Base-by-base conservation (phyloP, 2,113 vertebrate species). In the Nipponia nippon region DNA sequence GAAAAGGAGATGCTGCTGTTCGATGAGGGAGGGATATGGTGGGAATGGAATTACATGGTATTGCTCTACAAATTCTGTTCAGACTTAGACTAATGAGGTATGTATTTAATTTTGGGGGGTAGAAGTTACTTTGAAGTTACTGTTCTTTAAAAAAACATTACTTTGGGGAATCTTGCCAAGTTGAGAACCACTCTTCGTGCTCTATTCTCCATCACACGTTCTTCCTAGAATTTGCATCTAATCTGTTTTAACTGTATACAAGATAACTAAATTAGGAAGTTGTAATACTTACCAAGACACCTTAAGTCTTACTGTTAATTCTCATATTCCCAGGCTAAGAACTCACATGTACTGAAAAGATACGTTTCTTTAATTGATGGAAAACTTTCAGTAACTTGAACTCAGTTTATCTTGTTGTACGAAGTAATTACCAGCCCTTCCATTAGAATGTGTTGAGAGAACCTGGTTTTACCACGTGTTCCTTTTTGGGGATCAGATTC, bases 1-100 rank as follows among this genome's bases (percentile, higher is more conserved):
- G 88, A 95, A 96, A 95, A 94, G 92, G 90, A 94, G 46, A 49
- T 92, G 87, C 95, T 95, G 79, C 73, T 86, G 79, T 32, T 96
- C 7, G 1, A 0, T 85, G 75, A 88, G 75, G 73, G 79, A 81
- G 61, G 61, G 84, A 26, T 82, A 16, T 46, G 59, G 26, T 83
- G 63, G 59, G 55, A 87, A 83, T 94, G 58, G 62, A 94, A 71
- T 79, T 86, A 77, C 8, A 3, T 69, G 25, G 26, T 86, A 63
- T 81, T 89, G 69, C 85, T 69, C 65, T 95, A 50, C 52, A 77
- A 52, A 50, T 80, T 72, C 40, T 81, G 20, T 70, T 79, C 22
- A 82, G 46, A 79, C 7, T 9, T 71, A 89, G 66, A 25, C 46
- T 94, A 88, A 91, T 87, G 65, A 92, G 81, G 42, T 70, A 22